A percentile compares a stretch with the other conserved stretches of the same genome.
These are phyloP conservation scores for Taenaris catops DNA, from an alignment of 2,888 invertebrate species.

Conservation along the genomic window DNA sequence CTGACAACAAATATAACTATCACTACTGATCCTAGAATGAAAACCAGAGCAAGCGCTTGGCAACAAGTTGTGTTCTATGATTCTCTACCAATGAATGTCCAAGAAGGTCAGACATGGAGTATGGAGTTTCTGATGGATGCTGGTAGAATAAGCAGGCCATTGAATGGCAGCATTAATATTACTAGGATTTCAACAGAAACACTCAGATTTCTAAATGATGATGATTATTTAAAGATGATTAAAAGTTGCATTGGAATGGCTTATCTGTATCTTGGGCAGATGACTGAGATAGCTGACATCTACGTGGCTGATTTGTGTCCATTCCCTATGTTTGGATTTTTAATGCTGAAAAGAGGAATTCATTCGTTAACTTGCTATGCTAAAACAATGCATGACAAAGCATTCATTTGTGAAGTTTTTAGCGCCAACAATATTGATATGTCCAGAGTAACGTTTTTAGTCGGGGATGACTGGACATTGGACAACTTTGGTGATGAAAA, in stretches of 20 bases:
- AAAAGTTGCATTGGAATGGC: conserved; percentile 48
- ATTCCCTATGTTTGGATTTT: conserved; percentile 82
- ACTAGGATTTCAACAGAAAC: conserved; percentile 45
- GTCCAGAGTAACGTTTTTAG: conserved; percentile 51
- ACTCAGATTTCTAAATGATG: conserved; percentile 72
- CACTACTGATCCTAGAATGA: conserved; percentile 80
- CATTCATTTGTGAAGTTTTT: conserved; percentile 62
- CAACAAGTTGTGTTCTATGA: conserved; percentile 87
- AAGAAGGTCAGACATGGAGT: conserved; percentile 41
- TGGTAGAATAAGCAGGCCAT: conserved; percentile 53
- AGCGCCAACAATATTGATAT: conserved; percentile 53
- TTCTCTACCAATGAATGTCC: conserved; percentile 48
- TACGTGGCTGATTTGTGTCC: conserved; percentile 79
- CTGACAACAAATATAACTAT: conserved; percentile 81
- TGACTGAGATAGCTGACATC: conserved; percentile 44
- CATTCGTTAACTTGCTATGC: conserved; percentile 64
- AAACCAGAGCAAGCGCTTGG: conserved; percentile 82
- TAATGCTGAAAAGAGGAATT: conserved; percentile 72
- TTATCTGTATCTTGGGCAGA: conserved; percentile 55
- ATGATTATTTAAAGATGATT: conserved; percentile 58
- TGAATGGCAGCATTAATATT: conserved; percentile 34
- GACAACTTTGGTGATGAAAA: conserved; percentile 41
- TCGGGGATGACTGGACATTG: conserved; percentile 45
- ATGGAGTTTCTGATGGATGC: conserved; percentile 45
- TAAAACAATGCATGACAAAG: conserved; percentile 46